Percentiles rank a stretch among this genome's conserved stretches.
Evolutionary conservation across 2,113 vertebrate genomes (phyloP).

Genomic region (Urocolius indicus): DNA sequence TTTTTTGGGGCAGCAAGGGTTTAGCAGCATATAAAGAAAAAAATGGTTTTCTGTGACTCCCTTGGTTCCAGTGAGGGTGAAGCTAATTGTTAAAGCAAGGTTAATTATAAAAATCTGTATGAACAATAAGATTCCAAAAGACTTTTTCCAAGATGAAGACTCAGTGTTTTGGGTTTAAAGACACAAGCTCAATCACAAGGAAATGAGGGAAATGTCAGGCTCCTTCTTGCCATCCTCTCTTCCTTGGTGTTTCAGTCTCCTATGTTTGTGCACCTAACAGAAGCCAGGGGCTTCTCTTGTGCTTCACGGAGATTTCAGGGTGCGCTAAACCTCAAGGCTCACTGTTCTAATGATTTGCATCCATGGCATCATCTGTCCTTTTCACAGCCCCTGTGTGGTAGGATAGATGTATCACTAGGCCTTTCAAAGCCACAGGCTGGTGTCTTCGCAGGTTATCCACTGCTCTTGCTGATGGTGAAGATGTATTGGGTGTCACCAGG

Average conservation of each 20-base stretch:
- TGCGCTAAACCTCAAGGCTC: neutral
- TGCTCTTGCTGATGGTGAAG: neutral
- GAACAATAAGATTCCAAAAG: neutral
- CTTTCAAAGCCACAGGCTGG: neutral
- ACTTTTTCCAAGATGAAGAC: neutral
- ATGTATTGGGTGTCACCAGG: neutral
- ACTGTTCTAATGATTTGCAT: neutral
- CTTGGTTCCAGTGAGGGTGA: neutral
- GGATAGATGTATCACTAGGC: neutral
- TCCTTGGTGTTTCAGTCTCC: neutral
- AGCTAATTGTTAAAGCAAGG: rapidly evolving
- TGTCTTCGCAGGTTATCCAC: neutral
- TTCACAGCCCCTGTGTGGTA: rapidly evolving
- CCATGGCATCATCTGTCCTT: neutral
- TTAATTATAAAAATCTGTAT: neutral
- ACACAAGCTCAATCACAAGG: neutral
- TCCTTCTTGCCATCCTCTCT: neutral
- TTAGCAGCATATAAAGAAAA: neutral
- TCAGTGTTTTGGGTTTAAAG: neutral
- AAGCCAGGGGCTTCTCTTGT: neutral
- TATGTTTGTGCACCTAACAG: neutral
- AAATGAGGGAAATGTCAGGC: neutral
- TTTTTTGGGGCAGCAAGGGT: neutral
- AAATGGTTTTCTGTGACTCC: neutral
- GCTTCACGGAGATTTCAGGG: neutral